phyloP scores from a whole-genome alignment of 2,797 vertebrate species.

The Leuciscus waleckii region DNA sequence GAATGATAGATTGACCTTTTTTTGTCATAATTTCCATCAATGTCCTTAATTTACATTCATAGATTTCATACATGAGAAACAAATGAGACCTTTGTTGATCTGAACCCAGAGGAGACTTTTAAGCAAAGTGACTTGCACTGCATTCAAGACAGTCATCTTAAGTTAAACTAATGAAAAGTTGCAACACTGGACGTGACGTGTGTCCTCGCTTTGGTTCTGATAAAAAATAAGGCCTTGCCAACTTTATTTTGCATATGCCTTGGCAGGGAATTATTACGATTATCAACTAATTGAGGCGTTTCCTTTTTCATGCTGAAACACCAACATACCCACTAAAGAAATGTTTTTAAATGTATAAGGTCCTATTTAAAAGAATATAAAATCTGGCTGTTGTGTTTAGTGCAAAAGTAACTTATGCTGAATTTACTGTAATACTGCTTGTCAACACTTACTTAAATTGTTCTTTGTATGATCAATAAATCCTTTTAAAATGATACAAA shows the following conservation, averaged over 20 bases:
- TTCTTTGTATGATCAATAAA: conserved; percentile 37
- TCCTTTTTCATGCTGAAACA: too few species aligned
- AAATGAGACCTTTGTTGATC: too few species aligned
- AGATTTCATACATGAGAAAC: background rate
- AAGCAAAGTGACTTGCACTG: background rate
- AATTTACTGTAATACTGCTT: conserved; percentile 21
- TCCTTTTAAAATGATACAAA: background rate
- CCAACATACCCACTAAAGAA: too few species aligned
- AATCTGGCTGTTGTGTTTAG: conserved; percentile 32
- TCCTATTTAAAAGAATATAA: too few species aligned
- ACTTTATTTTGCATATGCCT: too few species aligned
- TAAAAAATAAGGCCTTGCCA: background rate
- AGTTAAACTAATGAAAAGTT: conserved; percentile 49
- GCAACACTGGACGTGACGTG: background rate
- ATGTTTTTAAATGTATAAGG: too few species aligned
- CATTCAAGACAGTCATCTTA: conserved; percentile 33
- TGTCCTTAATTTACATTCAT: background rate
- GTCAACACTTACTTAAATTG: conserved; percentile 36
- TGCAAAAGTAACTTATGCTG: conserved; percentile 10
- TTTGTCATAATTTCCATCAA: background rate
- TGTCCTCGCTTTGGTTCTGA: background rate
- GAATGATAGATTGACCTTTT: conserved; percentile 8
- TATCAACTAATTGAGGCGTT: too few species aligned
- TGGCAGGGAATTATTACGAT: too few species aligned
- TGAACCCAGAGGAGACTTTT: too few species aligned